Percentiles rank a stretch among this genome's conserved stretches.
phyloP scores from a whole-genome alignment of 2,797 vertebrate genomes.

The Yasuhikotakia modesta region DNA sequence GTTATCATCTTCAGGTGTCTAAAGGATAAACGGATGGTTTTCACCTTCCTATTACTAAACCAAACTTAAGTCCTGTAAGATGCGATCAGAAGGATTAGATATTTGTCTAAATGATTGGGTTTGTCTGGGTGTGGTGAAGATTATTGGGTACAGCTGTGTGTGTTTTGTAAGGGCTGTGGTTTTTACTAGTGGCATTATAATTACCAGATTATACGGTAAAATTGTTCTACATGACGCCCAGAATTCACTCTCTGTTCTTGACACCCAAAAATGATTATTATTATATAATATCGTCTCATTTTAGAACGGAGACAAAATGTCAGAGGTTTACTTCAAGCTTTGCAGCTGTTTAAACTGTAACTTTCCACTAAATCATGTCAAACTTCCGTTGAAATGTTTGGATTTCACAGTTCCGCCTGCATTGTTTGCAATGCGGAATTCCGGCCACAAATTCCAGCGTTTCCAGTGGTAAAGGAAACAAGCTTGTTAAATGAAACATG shows the following conservation, averaged over 20 bases:
- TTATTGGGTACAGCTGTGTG: constrained; percentile 2
- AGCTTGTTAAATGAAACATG: background rate
- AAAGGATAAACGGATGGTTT: no score
- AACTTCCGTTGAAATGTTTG: background rate
- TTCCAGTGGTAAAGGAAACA: background rate
- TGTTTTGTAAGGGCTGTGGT: constrained; percentile 12
- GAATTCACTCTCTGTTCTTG: constrained; percentile 2
- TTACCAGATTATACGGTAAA: constrained; percentile 14
- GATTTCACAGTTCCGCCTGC: background rate
- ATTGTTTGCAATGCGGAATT: background rate
- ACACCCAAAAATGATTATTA: no score
- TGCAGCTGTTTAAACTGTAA: no score
- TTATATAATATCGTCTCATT: no score
- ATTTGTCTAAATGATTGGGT: no score
- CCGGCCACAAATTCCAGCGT: background rate
- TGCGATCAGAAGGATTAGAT: constrained; percentile 24
- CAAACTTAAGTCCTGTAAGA: constrained; percentile 5
- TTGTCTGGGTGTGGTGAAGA: constrained; percentile 37
- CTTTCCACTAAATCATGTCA: background rate
- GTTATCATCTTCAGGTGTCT: no score
- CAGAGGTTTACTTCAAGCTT: no score
- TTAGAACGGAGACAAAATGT: no score
- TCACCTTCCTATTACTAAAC: no score
- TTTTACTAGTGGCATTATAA: constrained; percentile 45
- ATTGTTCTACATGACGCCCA: constrained; percentile 23